These are phyloP conservation scores for Onthophagus taurus DNA, from an alignment of 1,140 invertebrate species.

Conservation along the genomic window DNA sequence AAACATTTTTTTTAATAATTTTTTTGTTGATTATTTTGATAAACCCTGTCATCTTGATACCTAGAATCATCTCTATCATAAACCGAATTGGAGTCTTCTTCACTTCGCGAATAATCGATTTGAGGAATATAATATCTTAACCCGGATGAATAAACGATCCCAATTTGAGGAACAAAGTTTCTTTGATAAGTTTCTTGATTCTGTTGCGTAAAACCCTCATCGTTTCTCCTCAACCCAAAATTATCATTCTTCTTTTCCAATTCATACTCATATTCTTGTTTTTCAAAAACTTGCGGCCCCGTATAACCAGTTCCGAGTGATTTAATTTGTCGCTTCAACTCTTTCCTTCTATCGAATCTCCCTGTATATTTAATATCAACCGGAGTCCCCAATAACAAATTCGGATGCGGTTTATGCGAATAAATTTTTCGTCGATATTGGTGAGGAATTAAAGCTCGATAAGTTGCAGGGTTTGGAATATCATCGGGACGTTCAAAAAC, in stretches of 20 bases:
- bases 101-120: conserved; percentile 16
- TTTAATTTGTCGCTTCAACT: conserved; percentile 22
- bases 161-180: conserved; percentile 33
- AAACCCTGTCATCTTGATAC: no score
- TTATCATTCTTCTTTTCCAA: conserved; percentile 9
- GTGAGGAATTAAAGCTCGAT: conserved; percentile 29
- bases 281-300: conserved; percentile 34
- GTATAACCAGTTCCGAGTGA: conserved; percentile 26
- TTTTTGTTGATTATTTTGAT: no score
- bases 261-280: conserved; percentile 29
- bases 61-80: conserved; percentile 30
- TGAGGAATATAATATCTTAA: conserved; percentile 36
- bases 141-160: conserved; percentile 33
- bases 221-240: background rate
- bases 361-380: conserved; percentile 30
- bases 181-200: conserved; percentile 12
- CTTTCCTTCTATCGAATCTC: conserved; percentile 22
- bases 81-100: conserved; percentile 30
- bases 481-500: conserved; percentile 32
- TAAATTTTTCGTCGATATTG: conserved; percentile 31
- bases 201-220: background rate
- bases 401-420: conserved; percentile 27
- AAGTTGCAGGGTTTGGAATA: conserved; percentile 29
- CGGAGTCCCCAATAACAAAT: conserved; percentile 32
- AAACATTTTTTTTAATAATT: no score